Evolutionary conservation across 2,113 vertebrate species (phyloP), one percentile per base, ranked within the genome.

Genomic region (Pelmatolapia mariae): DNA sequence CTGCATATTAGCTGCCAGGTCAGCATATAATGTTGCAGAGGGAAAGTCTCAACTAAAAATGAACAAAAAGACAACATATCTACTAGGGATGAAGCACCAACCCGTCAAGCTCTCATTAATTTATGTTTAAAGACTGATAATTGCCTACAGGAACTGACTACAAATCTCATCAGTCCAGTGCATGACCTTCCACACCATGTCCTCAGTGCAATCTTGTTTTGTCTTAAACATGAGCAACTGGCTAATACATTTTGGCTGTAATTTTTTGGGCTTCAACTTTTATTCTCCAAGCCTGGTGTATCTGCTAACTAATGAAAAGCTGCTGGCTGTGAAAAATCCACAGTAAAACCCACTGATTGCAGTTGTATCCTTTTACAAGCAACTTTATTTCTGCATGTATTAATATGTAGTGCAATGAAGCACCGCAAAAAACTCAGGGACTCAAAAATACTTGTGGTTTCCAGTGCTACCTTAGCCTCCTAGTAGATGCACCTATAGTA

Each of bases 1-100:
- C 3, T 47, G 43, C 43, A 47, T 15, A 47, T 16, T 15, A 56
- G 54, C 15, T 61, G 15, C 57, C 59, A 33, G 16, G 29, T 33
- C 59, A 33, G 33, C 36, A 40, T 22, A 40, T 40, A 15, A 68
- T 40, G 36, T 22, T 40, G 36, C 19, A 68, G 63, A 68, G 63
- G 7, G 63, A 68, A 38, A 68, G 33, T 68, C 63, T 68, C 7
- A 68, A 40, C 63, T 68, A 40, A 68, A 68, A 38, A 66, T 66
- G 1, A 66, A 66, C 61, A 38, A 66, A 66, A 40, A 40, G 7
- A 40, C 63, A 0, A 68, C 36, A 22, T 40, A 15, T 22, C 36
- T 11, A 15, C 63, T 0, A 68, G 19, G 33, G 19, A 68, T 40
- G 63, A 40, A 68, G 63, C 11, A 68, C 0, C 19, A 40, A 4